Evolutionary conservation across 2,113 vertebrate species (phyloP).

Genomic region (Emberiza fucata): DNA sequence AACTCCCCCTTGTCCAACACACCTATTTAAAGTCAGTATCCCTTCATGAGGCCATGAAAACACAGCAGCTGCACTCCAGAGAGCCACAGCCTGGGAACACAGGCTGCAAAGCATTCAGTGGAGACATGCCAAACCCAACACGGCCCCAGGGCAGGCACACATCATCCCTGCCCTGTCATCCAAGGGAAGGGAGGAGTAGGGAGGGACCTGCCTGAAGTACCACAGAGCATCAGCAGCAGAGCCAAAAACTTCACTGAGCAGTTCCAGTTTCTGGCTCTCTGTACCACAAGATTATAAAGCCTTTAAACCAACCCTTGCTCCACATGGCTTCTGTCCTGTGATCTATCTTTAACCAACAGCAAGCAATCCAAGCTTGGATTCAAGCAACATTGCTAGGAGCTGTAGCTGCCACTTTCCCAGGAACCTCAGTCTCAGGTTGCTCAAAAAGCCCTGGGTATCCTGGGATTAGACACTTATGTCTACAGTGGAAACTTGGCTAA

Average conservation of each 20-base stretch:
- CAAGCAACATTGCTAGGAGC: background rate
- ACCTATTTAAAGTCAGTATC: background rate
- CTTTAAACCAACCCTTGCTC: background rate
- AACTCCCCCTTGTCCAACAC: background rate
- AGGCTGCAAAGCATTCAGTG: background rate
- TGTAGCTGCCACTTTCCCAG: background rate
- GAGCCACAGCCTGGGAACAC: background rate
- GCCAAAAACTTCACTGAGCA: background rate
- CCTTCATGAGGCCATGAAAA: background rate
- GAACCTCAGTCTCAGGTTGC: background rate
- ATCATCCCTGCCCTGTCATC: background rate
- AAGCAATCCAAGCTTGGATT: background rate
- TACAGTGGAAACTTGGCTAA: conserved; percentile 12
- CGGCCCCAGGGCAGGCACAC: background rate
- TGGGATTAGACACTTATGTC: background rate
- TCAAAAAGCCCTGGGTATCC: background rate
- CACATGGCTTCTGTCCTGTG: background rate
- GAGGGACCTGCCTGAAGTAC: background rate
- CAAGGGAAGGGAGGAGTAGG: background rate
- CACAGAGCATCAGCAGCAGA: background rate
- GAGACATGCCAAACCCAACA: background rate
- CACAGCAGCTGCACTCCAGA: background rate
- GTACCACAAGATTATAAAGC: background rate
- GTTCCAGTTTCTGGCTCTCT: background rate
- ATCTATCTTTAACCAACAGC: background rate